Evolutionary conservation across 2,113 vertebrate species (phyloP).

Genomic region (Rhadina sibilatrix): DNA sequence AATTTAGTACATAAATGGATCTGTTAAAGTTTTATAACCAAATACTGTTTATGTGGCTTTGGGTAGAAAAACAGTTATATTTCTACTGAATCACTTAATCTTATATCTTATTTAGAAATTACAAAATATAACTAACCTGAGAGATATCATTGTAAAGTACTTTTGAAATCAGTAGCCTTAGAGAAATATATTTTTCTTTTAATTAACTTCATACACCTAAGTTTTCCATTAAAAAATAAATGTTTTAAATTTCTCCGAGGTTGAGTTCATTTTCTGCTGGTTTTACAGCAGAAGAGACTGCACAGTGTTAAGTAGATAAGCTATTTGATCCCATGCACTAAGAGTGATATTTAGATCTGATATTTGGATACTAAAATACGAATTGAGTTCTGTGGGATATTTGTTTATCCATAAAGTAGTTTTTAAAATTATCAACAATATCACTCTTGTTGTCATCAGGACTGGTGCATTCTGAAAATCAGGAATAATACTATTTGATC

Average conservation of each 20-base stretch:
- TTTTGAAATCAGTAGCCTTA: neutral
- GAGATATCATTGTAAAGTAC: slow-evolving; percentile 35
- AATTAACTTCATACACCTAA: slow-evolving; percentile 7
- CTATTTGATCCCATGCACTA: neutral
- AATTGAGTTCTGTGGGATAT: neutral
- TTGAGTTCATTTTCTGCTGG: neutral
- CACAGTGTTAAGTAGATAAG: neutral
- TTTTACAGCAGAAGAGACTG: neutral
- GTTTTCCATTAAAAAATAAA: neutral
- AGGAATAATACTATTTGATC: neutral
- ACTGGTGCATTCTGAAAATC: neutral
- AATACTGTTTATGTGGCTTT: slow-evolving; percentile 72
- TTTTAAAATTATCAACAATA: neutral
- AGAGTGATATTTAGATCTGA: neutral
- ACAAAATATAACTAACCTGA: slow-evolving; percentile 23
- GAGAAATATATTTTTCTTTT: slow-evolving; percentile 25
- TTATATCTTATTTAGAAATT: slow-evolving; percentile 62
- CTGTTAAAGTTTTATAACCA: slow-evolving; percentile 90
- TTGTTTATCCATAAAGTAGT: neutral
- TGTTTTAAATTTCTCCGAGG: neutral
- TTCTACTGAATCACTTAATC: slow-evolving; percentile 55
- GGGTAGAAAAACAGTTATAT: slow-evolving; percentile 54
- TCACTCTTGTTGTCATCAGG: neutral
- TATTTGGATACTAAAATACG: neutral
- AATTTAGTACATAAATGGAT: slow-evolving; percentile 81